A percentile compares a stretch with the other conserved stretches of the same genome.
Evolutionary conservation across 2,113 vertebrate species (phyloP).

Genomic region (Aphyosemion australe): DNA sequence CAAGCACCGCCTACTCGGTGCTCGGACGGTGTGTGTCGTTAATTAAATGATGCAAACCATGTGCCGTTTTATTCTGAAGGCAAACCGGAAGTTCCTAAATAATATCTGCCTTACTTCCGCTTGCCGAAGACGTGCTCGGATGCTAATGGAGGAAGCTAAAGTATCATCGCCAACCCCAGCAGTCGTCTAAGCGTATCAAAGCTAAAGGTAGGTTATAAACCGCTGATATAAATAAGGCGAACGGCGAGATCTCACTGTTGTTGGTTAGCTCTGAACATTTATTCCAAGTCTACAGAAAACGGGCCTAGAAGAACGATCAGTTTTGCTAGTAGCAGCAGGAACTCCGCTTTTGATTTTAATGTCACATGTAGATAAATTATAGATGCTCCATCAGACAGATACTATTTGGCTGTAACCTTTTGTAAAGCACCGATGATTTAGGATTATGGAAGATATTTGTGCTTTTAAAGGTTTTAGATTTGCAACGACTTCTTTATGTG

Average conservation of each 20-base stretch:
- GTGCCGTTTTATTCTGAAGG: constrained; percentile 28
- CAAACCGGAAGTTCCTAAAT: background rate
- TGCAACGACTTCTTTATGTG: no score
- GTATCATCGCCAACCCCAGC: background rate
- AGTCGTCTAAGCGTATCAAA: background rate
- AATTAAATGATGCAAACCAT: background rate
- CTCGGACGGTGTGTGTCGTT: background rate
- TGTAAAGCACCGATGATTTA: no score
- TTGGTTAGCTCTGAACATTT: background rate
- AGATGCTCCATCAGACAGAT: no score
- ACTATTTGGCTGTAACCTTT: no score
- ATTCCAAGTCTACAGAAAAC: background rate
- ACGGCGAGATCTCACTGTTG: accelerated
- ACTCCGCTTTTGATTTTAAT: background rate
- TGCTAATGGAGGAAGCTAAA: background rate
- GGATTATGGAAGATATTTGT: no score
- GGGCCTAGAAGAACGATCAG: no score
- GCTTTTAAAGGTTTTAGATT: no score
- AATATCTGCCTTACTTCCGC: background rate
- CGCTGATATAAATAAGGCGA: accelerated
- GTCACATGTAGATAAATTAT: background rate
- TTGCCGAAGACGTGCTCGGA: accelerated
- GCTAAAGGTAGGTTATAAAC: constrained; percentile 22
- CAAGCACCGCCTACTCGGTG: background rate
- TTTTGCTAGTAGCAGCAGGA: no score